Base-by-base conservation (phyloP, 2,888 invertebrate species). In the Aelia acuminata region DNA sequence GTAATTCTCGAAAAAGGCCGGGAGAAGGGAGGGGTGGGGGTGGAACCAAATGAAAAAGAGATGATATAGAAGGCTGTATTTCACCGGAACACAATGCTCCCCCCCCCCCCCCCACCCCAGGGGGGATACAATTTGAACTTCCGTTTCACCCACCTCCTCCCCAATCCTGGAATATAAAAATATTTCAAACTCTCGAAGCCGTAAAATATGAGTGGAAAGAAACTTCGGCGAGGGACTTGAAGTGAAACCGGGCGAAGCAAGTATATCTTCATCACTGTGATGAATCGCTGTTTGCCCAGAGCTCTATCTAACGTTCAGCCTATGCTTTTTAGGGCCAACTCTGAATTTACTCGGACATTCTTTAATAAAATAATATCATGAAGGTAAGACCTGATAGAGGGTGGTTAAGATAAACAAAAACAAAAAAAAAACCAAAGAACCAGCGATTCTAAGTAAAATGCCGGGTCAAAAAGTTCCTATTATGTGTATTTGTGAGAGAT, bases 221-320 rank as follows among this genome's bases (percentile, higher is more conserved):
- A 85, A 85, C 53, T 85, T 85, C 8, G 39, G 11, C 53, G 85
- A 13, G 53, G 53, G 57, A 18, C 53, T 85, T 85, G 57, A 85
- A 22, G 43, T 53, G 57, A 85, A 43, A 5, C 20, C 35, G 43
- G 39, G n/a, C n/a, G n/a, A n/a, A n/a, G n/a, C n/a, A n/a, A 85
- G 85, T 85, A 85, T 53, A 85, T 85, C 85, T 85, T 85, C 85
- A 85, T 85, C 85, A 53, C 11, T 13, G 85, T 85, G 85, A 85
- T 85, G 57, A 85, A 85, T 85, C 2, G 85, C 85, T 35, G 22
- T 53, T 84, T 84, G 18, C 49, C 15, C n/a, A 2, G 10, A 48
- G 53, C 85, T 35, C 18, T 5, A 31, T 8, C n/a, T 35, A 3
- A 10, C 31, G 15, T 53, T 43, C 5, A 35, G 35, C 39, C 10